Evolutionary conservation across 53 echinoderm and acorn worm species (phyloP).

Genomic region (Actinopyga echinites): DNA sequence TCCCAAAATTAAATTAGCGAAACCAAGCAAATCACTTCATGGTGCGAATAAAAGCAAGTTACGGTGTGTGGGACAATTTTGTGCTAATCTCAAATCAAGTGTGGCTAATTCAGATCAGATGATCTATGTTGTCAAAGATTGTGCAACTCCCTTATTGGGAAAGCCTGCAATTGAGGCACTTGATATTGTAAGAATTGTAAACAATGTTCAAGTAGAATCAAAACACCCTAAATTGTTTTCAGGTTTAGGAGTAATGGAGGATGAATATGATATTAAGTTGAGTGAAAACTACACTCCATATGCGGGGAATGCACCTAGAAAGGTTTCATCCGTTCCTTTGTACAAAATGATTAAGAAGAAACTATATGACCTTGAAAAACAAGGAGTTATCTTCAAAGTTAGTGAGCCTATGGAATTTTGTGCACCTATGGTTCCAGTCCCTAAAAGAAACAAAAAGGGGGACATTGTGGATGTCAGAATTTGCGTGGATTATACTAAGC

Average conservation of each 20-base stretch:
- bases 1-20: background rate
- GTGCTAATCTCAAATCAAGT: constrained; percentile 5
- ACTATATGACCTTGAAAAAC: constrained; percentile 42
- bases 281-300: background rate
- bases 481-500: constrained; percentile 60
- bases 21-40: constrained; percentile 19
- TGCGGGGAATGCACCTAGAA: constrained; percentile 14
- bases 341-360: constrained; percentile 48
- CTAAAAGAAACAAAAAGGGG: constrained; percentile 45
- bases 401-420: constrained; percentile 64
- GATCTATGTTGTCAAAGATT: constrained; percentile 14
- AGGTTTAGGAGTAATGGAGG: constrained; percentile 30
- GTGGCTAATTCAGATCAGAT: background rate
- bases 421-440: constrained; percentile 51
- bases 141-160: constrained; percentile 21
- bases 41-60: constrained; percentile 25
- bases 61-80: constrained; percentile 21
- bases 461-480: constrained; percentile 50
- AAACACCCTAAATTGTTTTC: constrained; percentile 30
- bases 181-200: constrained; percentile 10
- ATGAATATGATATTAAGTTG: background rate
- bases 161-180: constrained; percentile 42
- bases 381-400: constrained; percentile 56
- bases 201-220: constrained; percentile 6
- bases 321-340: background rate